phyloP scores from a whole-genome alignment of 92 coral and sea anemone genomes.

The Desmophyllum pertusum region DNA sequence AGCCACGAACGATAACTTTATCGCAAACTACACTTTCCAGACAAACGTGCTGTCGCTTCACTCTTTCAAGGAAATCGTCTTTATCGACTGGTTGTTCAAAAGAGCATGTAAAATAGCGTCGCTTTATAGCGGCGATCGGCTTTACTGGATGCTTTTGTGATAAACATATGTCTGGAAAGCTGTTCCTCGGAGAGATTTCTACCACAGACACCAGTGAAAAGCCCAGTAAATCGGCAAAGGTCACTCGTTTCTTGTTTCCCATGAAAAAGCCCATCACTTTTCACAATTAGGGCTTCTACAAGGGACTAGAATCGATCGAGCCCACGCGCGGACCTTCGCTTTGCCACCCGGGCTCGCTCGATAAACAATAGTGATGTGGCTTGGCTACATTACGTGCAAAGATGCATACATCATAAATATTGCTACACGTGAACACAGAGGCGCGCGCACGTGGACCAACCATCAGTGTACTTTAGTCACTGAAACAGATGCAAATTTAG shows the following conservation, averaged over 20 bases:
- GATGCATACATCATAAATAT: not conserved
- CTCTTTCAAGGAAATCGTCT: slow-evolving; percentile 36
- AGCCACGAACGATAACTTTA: slow-evolving; percentile 76
- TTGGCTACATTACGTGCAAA: too few species aligned
- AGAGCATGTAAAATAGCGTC: not conserved
- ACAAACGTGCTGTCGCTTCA: slow-evolving; percentile 67
- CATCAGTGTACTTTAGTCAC: not conserved
- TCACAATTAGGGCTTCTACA: not conserved
- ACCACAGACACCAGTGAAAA: slow-evolving; percentile 80
- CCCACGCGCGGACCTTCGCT: not conserved
- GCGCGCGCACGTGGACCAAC: slow-evolving; percentile 11
- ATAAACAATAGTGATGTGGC: not conserved
- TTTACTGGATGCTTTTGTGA: not conserved
- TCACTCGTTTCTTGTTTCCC: slow-evolving; percentile 57
- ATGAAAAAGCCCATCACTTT: not conserved
- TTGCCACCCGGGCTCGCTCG: too few species aligned
- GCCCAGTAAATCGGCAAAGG: slow-evolving; percentile 88
- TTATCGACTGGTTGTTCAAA: slow-evolving; percentile 36
- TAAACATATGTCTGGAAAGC: slow-evolving; percentile 50
- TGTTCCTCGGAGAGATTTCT: slow-evolving; percentile 74
- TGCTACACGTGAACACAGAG: slow-evolving; percentile 1
- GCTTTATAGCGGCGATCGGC: not conserved
- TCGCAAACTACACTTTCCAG: slow-evolving; percentile 85
- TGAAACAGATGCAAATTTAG: not conserved
- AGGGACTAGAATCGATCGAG: not conserved